These are phyloP conservation scores for Corythoichthys haematopterus DNA, from an alignment of 2,113 vertebrate species.

Conservation along the genomic window DNA sequence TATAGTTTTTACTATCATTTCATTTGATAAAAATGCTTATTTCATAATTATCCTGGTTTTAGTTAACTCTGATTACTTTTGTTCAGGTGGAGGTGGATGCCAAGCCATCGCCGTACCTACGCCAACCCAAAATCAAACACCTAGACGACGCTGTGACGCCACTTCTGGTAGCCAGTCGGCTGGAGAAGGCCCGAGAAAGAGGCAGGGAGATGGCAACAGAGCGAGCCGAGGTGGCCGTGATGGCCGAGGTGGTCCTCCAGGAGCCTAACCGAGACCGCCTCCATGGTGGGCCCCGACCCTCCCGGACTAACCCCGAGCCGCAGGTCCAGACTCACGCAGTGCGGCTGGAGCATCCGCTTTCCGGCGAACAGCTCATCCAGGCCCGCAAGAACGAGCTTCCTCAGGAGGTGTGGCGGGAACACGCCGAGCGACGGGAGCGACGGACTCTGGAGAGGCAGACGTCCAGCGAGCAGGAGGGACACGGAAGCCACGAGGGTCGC, in stretches of 20 bases:
- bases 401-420: conserved; percentile 76
- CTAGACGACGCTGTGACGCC: conserved; percentile 72
- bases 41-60: background rate
- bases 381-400: conserved; percentile 71
- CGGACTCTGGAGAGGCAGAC: conserved; percentile 74
- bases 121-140: conserved; percentile 79
- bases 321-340: conserved; percentile 53
- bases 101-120: conserved; percentile 69
- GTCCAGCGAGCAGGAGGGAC: conserved; percentile 74
- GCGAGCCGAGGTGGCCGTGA: conserved; percentile 63
- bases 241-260: conserved; percentile 73
- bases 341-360: conserved; percentile 61
- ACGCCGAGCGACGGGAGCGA: conserved; percentile 60
- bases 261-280: conserved; percentile 59
- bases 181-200: conserved; percentile 56
- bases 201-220: conserved; percentile 48
- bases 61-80: background rate
- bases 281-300: conserved; percentile 54
- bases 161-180: conserved; percentile 50
- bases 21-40: background rate
- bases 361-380: conserved; percentile 73
- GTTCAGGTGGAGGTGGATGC: conserved; percentile 37
- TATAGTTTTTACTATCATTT: background rate
- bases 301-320: conserved; percentile 64
- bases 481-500: conserved; percentile 70